A percentile compares a stretch with the other conserved stretches of the same genome.
Conservation (phyloP, 2,888 invertebrate genomes). For the Isotomurus palustris region DNA sequence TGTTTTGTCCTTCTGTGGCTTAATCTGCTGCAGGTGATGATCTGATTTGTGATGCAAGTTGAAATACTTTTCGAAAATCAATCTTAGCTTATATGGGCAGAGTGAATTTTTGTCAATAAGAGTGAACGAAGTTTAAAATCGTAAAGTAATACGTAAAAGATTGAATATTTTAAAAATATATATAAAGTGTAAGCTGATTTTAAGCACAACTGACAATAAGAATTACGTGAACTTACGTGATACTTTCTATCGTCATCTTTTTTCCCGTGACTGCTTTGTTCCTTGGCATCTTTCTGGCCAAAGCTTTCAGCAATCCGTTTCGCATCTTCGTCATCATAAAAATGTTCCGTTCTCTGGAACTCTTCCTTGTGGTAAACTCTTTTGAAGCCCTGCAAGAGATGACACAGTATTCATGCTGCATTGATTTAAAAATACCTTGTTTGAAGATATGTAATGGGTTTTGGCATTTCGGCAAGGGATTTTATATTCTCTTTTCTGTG, state of each 20-base stretch:
- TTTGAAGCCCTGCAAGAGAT: conserved; percentile 42
- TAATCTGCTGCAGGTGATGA: too few species aligned
- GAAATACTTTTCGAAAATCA: too few species aligned
- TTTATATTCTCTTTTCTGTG: too few species aligned
- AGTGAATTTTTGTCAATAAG: too few species aligned
- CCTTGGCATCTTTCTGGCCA: conserved; percentile 35
- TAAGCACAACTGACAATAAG: neutral
- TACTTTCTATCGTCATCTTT: conserved; percentile 44
- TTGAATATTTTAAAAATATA: neutral
- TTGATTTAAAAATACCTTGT: neutral
- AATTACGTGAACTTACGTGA: conserved; percentile 35
- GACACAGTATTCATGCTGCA: neutral
- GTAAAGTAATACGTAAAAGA: too few species aligned
- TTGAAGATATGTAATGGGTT: neutral
- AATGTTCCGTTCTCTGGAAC: conserved; percentile 44
- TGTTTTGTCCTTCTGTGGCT: too few species aligned
- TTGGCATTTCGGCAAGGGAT: neutral
- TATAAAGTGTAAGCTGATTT: neutral
- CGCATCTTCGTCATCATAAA: conserved; percentile 46
- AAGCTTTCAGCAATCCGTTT: conserved; percentile 43
- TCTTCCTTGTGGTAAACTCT: conserved; percentile 47
- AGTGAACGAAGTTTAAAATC: too few species aligned
- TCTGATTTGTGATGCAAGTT: too few species aligned
- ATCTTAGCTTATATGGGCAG: too few species aligned
- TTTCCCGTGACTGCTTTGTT: conserved; percentile 22